phyloP scores from a whole-genome alignment of 1,140 invertebrate species.

The Colletes gigas region DNA sequence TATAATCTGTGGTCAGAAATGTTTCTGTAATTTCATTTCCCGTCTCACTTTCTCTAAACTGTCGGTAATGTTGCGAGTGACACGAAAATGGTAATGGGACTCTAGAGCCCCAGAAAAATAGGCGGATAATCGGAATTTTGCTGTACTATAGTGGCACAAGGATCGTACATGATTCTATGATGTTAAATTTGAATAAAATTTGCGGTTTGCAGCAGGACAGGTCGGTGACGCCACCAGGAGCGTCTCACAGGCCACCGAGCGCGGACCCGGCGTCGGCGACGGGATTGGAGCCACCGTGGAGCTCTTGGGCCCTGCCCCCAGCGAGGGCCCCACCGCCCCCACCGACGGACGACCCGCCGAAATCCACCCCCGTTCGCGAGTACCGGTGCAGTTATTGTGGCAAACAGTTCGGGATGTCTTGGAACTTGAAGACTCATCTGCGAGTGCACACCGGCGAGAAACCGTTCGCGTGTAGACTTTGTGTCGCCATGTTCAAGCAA shows the following conservation, averaged over 20 bases:
- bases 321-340: conserved; percentile 82
- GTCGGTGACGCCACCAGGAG: conserved; percentile 81
- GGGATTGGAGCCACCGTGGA: conserved; percentile 82
- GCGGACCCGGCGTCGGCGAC: conserved; percentile 83
- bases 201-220: conserved; percentile 74
- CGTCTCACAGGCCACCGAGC: conserved; percentile 86
- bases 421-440: conserved; percentile 93
- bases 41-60: too few species aligned
- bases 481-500: conserved; percentile 94
- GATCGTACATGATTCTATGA: background rate
- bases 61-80: too few species aligned
- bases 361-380: conserved; percentile 86
- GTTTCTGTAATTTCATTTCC: too few species aligned
- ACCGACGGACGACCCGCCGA: conserved; percentile 81
- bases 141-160: too few species aligned
- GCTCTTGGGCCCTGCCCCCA: conserved; percentile 86
- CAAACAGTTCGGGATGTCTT: conserved; percentile 94
- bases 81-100: too few species aligned
- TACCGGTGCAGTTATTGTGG: conserved; percentile 93
- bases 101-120: too few species aligned
- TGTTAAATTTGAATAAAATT: background rate
- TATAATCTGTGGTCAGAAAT: too few species aligned
- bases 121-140: too few species aligned
- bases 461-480: conserved; percentile 92
- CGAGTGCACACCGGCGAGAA: conserved; percentile 93